phyloP scores from a whole-genome alignment of 2,113 vertebrate species.

The Andinoacara biseriatus region DNA sequence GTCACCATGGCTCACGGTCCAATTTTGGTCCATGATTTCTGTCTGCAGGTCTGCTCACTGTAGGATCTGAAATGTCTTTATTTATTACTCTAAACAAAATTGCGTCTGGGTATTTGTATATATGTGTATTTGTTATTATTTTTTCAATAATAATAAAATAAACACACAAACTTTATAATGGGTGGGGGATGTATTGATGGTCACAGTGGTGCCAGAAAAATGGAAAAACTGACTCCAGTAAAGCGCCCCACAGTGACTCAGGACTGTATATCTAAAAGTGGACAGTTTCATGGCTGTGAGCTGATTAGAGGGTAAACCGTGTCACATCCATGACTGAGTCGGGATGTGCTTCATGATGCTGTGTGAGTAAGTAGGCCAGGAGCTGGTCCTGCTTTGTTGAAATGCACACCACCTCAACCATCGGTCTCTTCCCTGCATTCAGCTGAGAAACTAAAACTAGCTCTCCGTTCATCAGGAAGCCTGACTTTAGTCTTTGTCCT shows the following conservation, averaged over 20 bases:
- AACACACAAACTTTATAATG: neutral
- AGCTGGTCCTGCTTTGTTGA: constrained; percentile 10
- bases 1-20: neutral
- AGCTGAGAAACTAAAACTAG: constrained; percentile 9
- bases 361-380: neutral
- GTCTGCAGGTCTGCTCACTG: no score
- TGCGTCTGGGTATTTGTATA: neutral
- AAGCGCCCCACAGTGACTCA: neutral
- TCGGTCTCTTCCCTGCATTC: neutral
- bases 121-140: neutral
- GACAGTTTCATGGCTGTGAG: neutral
- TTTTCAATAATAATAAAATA: neutral
- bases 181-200: neutral
- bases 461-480: constrained; percentile 32
- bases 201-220: neutral
- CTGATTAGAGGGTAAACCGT: neutral
- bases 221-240: neutral
- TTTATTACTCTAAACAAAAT: neutral
- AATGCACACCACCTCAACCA: constrained; percentile 24
- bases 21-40: neutral
- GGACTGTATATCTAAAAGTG: neutral
- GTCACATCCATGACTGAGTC: neutral
- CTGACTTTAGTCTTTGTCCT: constrained; percentile 57
- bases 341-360: neutral
- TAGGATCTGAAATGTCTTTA: no score